phyloP scores from a whole-genome alignment of 2,113 vertebrate species.

The Casuarius casuarius region DNA sequence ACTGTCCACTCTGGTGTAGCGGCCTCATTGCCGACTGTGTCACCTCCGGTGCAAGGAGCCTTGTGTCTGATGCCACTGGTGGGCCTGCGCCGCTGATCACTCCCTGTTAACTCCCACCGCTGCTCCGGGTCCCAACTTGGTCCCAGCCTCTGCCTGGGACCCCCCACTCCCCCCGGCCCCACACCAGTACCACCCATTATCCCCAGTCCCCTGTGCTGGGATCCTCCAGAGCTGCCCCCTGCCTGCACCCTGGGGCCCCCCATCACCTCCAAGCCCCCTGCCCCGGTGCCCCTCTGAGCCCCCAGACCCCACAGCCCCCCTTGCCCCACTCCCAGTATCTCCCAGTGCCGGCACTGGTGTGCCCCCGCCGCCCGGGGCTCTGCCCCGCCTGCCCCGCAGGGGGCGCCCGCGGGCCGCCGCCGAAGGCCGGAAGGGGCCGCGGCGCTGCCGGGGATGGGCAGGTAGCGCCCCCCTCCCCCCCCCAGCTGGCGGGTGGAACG shows the following conservation, averaged over 20 bases:
- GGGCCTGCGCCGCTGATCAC: not conserved
- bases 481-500: too few relatives aligned
- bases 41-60: too few relatives aligned
- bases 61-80: not conserved
- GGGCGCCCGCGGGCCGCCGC: too few relatives aligned
- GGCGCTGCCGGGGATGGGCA: too few relatives aligned
- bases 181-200: too few relatives aligned
- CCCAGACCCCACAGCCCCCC: too few relatives aligned
- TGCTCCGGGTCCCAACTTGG: accelerated
- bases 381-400: not conserved
- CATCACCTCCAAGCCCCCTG: not conserved
- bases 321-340: too few relatives aligned
- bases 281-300: too few relatives aligned
- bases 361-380: accelerated
- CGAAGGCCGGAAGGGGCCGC: too few relatives aligned
- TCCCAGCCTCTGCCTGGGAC: not conserved
- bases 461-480: too few relatives aligned
- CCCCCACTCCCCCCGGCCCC: not conserved
- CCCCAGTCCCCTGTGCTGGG: not conserved
- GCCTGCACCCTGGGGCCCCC: accelerated
- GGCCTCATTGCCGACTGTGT: too few relatives aligned
- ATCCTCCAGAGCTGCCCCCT: not conserved
- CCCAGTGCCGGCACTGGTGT: not conserved
- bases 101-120: not conserved
- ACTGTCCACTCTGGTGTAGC: too few relatives aligned